phyloP scores from a whole-genome alignment of 2,888 invertebrate genomes.

The Synergus gifuensis region DNA sequence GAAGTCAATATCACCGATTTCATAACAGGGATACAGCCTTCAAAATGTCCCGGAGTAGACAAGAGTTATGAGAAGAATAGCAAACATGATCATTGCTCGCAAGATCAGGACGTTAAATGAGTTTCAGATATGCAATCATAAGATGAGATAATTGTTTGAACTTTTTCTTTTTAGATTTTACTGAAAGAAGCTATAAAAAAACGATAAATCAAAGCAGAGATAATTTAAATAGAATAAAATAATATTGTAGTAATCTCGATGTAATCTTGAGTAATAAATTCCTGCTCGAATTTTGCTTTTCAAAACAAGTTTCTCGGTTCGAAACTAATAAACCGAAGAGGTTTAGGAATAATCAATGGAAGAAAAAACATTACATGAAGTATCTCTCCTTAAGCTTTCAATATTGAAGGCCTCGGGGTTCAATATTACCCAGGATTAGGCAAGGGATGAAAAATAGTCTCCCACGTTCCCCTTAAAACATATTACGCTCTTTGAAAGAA shows the following conservation, averaged over 20 bases:
- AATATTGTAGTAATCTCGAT: not conserved
- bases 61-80: not conserved
- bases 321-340: not conserved
- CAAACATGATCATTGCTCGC: slow-evolving; percentile 6
- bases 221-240: not conserved
- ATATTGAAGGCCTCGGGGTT: not conserved
- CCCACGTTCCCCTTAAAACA: not conserved
- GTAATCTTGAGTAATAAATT: too few species aligned
- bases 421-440: not conserved
- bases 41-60: not conserved
- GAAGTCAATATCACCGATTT: slow-evolving; percentile 71
- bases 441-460: not conserved
- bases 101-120: not conserved
- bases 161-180: not conserved
- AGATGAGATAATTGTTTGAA: not conserved
- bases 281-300: too few species aligned
- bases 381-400: not conserved
- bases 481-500: slow-evolving; percentile 6
- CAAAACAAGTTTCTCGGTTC: not conserved
- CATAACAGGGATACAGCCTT: slow-evolving; percentile 46
- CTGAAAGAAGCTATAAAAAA: not conserved
- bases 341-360: too few species aligned
- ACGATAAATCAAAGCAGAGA: not conserved
- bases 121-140: not conserved
- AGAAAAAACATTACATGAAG: not conserved